Evolutionary conservation across 1,140 invertebrate genomes (phyloP).

Genomic region (Drosophila arizonae): DNA sequence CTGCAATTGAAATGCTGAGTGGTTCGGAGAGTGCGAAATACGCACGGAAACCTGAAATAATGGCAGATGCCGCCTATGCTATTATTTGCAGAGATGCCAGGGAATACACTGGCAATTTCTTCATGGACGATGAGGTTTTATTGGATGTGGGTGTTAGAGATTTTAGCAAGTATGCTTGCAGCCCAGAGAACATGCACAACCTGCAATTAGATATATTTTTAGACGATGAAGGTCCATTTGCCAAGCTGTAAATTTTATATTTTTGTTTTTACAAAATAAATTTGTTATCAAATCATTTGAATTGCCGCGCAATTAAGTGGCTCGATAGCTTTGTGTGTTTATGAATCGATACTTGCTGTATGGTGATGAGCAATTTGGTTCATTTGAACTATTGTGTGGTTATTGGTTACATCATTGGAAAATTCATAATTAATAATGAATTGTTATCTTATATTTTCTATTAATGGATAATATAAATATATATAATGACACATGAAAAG

Average conservation of each 20-base stretch:
- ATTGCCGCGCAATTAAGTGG: background rate
- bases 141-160: slow-evolving; percentile 91
- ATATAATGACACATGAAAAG: no score
- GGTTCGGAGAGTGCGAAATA: slow-evolving; percentile 92
- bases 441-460: no score
- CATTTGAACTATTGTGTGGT: background rate
- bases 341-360: background rate
- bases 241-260: slow-evolving; percentile 7
- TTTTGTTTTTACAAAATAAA: slow-evolving; percentile 7
- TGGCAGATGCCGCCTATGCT: slow-evolving; percentile 97
- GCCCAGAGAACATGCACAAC: slow-evolving; percentile 87
- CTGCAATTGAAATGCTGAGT: slow-evolving; percentile 98
- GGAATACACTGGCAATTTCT: slow-evolving; percentile 93
- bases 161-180: slow-evolving; percentile 92
- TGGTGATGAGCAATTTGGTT: background rate
- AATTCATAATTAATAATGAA: no score
- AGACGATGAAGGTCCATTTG: slow-evolving; percentile 83
- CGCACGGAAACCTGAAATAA: slow-evolving; percentile 94
- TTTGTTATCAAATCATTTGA: background rate
- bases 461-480: no score
- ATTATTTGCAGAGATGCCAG: slow-evolving; percentile 90
- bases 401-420: no score
- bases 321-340: background rate
- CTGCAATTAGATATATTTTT: slow-evolving; percentile 96
- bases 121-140: slow-evolving; percentile 96